A percentile compares a stretch with the other conserved stretches of the same genome.
These are phyloP conservation scores for Schizopygopsis malacanthus DNA, from an alignment of 2,797 vertebrate genomes.

Conservation along the genomic window DNA sequence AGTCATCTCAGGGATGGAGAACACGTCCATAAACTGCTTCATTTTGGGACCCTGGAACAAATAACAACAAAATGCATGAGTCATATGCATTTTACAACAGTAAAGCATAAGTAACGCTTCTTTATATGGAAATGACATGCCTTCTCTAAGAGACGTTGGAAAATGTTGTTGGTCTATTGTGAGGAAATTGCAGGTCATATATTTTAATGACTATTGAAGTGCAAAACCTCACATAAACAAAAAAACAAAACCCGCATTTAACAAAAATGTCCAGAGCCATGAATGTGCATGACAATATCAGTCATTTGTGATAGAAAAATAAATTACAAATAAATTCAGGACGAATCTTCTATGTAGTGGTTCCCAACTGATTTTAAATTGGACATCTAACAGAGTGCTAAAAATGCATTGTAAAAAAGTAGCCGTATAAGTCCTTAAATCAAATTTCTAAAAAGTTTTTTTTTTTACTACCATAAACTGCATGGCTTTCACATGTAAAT, in stretches of 20 bases:
- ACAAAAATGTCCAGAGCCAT: neutral
- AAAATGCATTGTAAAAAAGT: neutral
- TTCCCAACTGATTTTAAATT: neutral
- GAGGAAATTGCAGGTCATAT: conserved; percentile 1
- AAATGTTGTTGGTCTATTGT: neutral
- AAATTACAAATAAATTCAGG: neutral
- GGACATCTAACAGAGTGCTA: neutral
- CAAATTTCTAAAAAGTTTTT: neutral
- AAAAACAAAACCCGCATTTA: neutral
- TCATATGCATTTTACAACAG: neutral
- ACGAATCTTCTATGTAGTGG: neutral
- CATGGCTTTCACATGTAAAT: neutral
- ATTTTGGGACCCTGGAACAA: conserved; percentile 81
- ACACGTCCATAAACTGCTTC: conserved; percentile 90
- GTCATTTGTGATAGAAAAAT: neutral
- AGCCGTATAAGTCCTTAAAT: neutral
- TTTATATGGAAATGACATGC: neutral
- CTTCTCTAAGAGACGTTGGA: neutral
- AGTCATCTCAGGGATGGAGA: conserved; percentile 88
- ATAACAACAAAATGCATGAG: conserved; percentile 15
- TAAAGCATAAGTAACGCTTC: neutral
- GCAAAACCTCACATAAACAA: neutral
- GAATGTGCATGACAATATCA: neutral
- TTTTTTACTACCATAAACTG: neutral
- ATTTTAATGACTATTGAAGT: neutral